Conservation (phyloP, 2,888 invertebrate genomes). For the Apamea epomidion region DNA sequence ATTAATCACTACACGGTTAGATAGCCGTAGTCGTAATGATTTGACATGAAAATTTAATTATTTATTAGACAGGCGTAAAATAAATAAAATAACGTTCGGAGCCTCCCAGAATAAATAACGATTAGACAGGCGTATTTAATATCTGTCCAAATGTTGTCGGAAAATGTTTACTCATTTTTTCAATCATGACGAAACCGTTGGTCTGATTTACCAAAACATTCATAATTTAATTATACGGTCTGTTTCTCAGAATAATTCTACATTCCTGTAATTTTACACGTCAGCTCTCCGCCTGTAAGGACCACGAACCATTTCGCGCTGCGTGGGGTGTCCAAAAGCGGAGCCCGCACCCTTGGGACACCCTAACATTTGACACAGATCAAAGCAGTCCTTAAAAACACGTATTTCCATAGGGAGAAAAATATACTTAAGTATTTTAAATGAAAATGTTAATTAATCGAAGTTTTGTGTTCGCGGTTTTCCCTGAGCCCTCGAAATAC, state of each 20-base stretch:
- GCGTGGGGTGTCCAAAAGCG: slow-evolving; percentile 8
- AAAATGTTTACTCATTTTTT: slow-evolving; percentile 38
- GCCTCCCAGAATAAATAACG: slow-evolving; percentile 26
- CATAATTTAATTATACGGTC: slow-evolving; percentile 13
- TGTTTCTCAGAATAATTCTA: slow-evolving; percentile 3
- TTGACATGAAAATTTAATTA: slow-evolving; percentile 28
- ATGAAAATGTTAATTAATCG: slow-evolving; percentile 49
- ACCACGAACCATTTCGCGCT: background rate
- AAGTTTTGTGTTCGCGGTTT: slow-evolving; percentile 40
- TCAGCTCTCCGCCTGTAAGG: background rate
- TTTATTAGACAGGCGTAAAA: slow-evolving; percentile 24
- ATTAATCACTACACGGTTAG: slow-evolving; percentile 49
- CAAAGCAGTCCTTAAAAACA: slow-evolving; percentile 40
- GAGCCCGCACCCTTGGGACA: slow-evolving; percentile 7
- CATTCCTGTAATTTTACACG: background rate
- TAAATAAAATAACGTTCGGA: slow-evolving; percentile 38
- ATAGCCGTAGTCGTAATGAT: slow-evolving; percentile 35
- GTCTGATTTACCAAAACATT: slow-evolving; percentile 32
- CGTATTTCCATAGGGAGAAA: slow-evolving; percentile 16
- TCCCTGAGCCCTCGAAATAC: slow-evolving; percentile 23
- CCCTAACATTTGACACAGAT: slow-evolving; percentile 25
- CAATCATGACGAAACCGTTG: slow-evolving; percentile 20
- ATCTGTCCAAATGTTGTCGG: slow-evolving; percentile 45
- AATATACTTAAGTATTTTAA: slow-evolving; percentile 32
- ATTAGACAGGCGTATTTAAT: slow-evolving; percentile 37